Evolutionary conservation across 1,140 invertebrate species (phyloP).

Genomic region (honey bee (Apis mellifera)): DNA sequence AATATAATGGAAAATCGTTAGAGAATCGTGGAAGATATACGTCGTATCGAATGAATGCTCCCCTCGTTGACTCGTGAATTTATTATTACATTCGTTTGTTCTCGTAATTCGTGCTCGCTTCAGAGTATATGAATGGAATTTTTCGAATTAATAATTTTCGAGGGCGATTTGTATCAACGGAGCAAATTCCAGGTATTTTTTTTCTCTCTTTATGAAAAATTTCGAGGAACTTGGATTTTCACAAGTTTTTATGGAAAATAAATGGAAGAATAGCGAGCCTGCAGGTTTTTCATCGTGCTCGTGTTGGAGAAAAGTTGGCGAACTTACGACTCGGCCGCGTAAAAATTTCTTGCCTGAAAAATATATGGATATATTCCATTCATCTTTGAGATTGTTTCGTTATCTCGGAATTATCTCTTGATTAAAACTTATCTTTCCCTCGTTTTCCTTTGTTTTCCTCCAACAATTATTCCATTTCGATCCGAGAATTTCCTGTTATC

Average conservation of each 20-base stretch:
- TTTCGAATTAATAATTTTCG: no score
- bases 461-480: neutral
- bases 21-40: no score
- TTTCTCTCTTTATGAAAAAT: neutral
- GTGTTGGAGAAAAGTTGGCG: slow-evolving; percentile 15
- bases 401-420: neutral
- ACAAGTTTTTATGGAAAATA: neutral
- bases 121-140: no score
- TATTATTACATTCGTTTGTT: no score
- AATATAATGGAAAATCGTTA: no score
- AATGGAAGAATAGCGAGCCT: slow-evolving; percentile 5
- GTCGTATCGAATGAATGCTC: no score
- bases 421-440: neutral
- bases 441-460: neutral
- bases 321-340: neutral
- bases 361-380: neutral
- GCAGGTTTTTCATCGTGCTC: slow-evolving; percentile 8
- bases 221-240: neutral
- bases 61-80: no score
- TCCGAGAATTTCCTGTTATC: no score
- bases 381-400: neutral
- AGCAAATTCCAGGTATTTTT: neutral
- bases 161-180: no score
- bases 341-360: neutral
- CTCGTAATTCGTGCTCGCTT: no score